phyloP scores from a whole-genome alignment of 2,113 vertebrate genomes.

The Neofelis nebulosa region DNA sequence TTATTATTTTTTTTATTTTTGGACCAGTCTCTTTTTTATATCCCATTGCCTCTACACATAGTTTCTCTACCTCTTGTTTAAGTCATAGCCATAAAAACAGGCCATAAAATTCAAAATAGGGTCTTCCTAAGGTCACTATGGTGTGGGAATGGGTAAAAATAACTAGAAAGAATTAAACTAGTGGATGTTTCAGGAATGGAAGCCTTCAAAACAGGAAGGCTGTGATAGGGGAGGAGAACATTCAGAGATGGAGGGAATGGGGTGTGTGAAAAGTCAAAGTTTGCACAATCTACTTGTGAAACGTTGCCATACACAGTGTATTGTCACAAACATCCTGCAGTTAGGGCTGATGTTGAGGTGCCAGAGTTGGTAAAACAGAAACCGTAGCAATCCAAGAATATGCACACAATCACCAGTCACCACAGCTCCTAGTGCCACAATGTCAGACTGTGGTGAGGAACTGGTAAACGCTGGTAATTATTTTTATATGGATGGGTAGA shows the following conservation, averaged over 20 bases:
- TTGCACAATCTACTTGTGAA: background rate
- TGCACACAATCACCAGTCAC: background rate
- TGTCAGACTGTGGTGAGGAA: background rate
- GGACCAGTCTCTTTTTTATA: background rate
- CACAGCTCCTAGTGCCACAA: background rate
- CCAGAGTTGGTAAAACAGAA: background rate
- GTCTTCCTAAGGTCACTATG: background rate
- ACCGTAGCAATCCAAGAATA: background rate
- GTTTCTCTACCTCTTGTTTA: slow-evolving; percentile 18
- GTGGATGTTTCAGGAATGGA: background rate
- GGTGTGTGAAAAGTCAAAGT: background rate
- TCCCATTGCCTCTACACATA: background rate
- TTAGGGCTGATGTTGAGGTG: background rate
- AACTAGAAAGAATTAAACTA: background rate
- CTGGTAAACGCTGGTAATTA: background rate
- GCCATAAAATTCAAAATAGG: background rate
- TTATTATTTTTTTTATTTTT: background rate
- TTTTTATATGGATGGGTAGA: background rate
- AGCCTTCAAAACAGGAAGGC: background rate
- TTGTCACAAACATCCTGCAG: background rate
- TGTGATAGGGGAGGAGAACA: background rate
- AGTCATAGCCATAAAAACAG: background rate
- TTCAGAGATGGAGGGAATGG: background rate
- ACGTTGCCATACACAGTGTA: background rate
- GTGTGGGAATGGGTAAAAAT: background rate